phyloP scores from a whole-genome alignment of 30 jellyfish, hydroid and myxozoan species.

The Aurelia sp. region DNA sequence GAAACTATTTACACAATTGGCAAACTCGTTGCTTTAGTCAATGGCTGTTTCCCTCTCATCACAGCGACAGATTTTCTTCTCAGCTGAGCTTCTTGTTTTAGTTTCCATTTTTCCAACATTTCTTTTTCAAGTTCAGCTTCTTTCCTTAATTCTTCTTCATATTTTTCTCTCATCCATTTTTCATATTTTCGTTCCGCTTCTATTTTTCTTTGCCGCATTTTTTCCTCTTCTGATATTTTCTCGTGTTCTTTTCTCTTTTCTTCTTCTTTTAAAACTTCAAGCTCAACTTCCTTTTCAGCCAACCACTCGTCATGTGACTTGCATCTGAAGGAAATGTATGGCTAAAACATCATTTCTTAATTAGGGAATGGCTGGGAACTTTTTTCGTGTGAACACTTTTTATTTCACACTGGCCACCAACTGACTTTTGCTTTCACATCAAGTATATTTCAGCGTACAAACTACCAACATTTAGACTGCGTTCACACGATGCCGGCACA shows the following conservation, averaged over 20 bases:
- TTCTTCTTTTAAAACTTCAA: slow-evolving; percentile 23
- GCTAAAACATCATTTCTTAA: neutral
- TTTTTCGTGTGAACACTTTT: too few relatives aligned
- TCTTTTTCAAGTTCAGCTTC: slow-evolving; percentile 53
- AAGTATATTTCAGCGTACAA: too few relatives aligned
- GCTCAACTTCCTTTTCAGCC: slow-evolving; percentile 43
- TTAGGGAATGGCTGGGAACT: too few relatives aligned
- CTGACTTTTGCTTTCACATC: too few relatives aligned
- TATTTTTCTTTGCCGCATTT: slow-evolving; percentile 20
- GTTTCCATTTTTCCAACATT: slow-evolving; percentile 66
- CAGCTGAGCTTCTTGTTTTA: slow-evolving; percentile 21
- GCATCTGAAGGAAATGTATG: slow-evolving; percentile 23
- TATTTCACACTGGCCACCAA: too few relatives aligned
- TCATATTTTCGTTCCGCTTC: slow-evolving; percentile 70
- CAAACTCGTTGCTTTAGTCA: slow-evolving; percentile 24
- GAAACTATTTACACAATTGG: neutral
- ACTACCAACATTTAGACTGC: too few relatives aligned
- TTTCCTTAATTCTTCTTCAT: slow-evolving; percentile 48
- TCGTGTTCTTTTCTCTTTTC: slow-evolving; percentile 43
- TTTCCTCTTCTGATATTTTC: slow-evolving; percentile 9
- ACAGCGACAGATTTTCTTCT: slow-evolving; percentile 55
- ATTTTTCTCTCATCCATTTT: slow-evolving; percentile 69
- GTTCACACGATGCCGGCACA: too few relatives aligned
- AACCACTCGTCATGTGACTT: slow-evolving; percentile 52
- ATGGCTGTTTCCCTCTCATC: neutral